Base-by-base conservation (phyloP, 1,140 invertebrate species). In the Gryllus bimaculatus region DNA sequence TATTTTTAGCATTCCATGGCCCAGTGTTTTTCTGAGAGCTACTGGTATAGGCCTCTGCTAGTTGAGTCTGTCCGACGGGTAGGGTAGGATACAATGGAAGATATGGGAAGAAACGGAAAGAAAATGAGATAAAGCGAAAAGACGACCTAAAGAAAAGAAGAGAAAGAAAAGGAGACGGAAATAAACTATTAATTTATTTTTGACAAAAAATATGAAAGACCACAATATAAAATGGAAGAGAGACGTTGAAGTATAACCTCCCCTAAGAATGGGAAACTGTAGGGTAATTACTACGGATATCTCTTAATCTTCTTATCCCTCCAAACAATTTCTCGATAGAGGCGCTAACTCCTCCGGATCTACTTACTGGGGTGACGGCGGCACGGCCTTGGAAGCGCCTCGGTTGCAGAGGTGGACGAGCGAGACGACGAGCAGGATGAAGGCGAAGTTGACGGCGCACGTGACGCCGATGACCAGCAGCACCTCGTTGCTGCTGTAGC, bases 361-460 rank as follows among this genome's bases (percentile, higher is more conserved):
- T 73, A 8, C n/a, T 21, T 12, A 75, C 74, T 75, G 13, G 74
- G n/a, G 26, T 75, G 26, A 18, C 0, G 47, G 48, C 47, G 47
- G 15, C 47, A 12, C 20, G 3, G 20, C 7, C 20, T 77, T 77
- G 47, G 15, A 13, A 8, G 47, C 76, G 48, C 47, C 13, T 7
- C 78, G 78, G 73, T 66, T 83, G 80, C 82, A 83, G 75, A 82
- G 82, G 74, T 84, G 82, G 12, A 84, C 83, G 78, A 83, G 82
- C 13, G 80, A 81, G 81, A 84, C 83, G 8, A 84, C 81, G 18
- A 82, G 54, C n/a, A 83, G 54, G 15, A 84, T 82, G 79, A 84
- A 84, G 48, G 83, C 83, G 74, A 84, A 82, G 80, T 84, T 84
- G 48, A 84, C 80, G 15, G 82, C 82, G 74, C 83, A 83, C 15